Evolutionary conservation across 2,888 invertebrate genomes (phyloP), one percentile per base, ranked within the genome.

Genomic region (Arge pagana): DNA sequence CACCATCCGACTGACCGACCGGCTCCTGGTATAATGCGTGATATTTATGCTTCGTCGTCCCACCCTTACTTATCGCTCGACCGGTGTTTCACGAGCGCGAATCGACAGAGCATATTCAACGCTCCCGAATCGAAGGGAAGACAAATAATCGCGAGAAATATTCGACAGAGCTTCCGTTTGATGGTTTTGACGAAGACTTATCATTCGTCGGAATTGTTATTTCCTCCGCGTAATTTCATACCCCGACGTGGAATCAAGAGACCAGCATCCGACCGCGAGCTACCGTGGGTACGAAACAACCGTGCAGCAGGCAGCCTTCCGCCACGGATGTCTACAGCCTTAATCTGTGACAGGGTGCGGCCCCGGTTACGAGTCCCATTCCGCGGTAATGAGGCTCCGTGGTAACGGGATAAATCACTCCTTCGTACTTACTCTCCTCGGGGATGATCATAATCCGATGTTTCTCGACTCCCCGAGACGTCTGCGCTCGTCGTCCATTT

Each of bases 21-120:
- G 65, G 66, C 68, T 66, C 66, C 66, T 66, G 68, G 71, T 74
- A 74, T 74, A 74, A 75, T 76, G 66, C 67, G 68, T 67, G 65
- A 71, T 70, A 72, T 75, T 74, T 73, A 71, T 74, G 71, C 70
- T 66, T 69, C 65, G 63, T 65, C 60, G 60, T 60, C 26, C 36
- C 43, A 45, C 53, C 30, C 54, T 45, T 15, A 31, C 45, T 45
- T 45, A 33, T 33, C 35, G 23, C 23, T 11, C 10, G 24, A 33
- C n/a, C 21, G 2, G 11, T 42, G 23, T n/a, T n/a, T 3, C 6
- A 11, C 19, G 15, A 16, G 40, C 5, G 16, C 15, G 35, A 45
- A 33, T 23, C 21, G 33, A 18, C 5, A n/a, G 8, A 13, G 15
- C 21, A 31, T 43, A 21, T 31, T 33, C 4, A 42, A 42, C 42